Conservation (phyloP, 2,113 vertebrate genomes). For the Gambusia holbrooki region DNA sequence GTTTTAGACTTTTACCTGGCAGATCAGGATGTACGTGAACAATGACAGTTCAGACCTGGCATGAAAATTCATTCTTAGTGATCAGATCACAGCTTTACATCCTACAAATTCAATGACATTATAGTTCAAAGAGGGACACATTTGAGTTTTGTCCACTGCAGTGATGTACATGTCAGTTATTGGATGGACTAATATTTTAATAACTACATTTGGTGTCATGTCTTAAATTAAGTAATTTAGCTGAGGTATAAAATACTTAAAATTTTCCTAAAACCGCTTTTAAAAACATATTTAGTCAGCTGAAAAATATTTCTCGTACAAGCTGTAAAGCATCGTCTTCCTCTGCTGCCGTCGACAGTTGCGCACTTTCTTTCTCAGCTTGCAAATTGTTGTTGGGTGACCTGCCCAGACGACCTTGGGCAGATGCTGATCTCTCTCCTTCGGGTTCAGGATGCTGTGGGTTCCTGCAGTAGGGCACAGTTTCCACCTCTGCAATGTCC, state of each 20-base stretch:
- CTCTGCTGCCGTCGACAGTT: neutral
- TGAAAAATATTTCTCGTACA: conserved; percentile 75
- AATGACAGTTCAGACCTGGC: too few relatives aligned
- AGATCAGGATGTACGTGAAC: too few relatives aligned
- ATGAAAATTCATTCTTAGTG: too few relatives aligned
- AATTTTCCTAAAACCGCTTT: neutral
- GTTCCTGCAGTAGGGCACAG: conserved; percentile 25
- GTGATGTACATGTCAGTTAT: too few relatives aligned
- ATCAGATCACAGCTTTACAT: too few relatives aligned
- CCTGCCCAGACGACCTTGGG: neutral
- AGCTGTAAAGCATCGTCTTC: conserved; percentile 62
- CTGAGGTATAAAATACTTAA: neutral
- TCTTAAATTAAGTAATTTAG: neutral
- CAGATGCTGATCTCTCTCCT: conserved; percentile 8
- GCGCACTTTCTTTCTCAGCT: neutral
- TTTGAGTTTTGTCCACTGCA: too few relatives aligned
- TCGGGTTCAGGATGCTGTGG: neutral
- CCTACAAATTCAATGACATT: too few relatives aligned
- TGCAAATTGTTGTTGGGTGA: neutral
- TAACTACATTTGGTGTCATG: too few relatives aligned
- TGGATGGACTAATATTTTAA: too few relatives aligned
- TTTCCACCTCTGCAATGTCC: conserved; percentile 62
- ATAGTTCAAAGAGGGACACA: too few relatives aligned
- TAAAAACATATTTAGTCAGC: conserved; percentile 22
- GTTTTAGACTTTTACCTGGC: too few relatives aligned